Percentiles rank a stretch among this genome's conserved stretches.
phyloP scores from a whole-genome alignment of 2,797 vertebrate genomes.

The Rhabdophis nuchalis region DNA sequence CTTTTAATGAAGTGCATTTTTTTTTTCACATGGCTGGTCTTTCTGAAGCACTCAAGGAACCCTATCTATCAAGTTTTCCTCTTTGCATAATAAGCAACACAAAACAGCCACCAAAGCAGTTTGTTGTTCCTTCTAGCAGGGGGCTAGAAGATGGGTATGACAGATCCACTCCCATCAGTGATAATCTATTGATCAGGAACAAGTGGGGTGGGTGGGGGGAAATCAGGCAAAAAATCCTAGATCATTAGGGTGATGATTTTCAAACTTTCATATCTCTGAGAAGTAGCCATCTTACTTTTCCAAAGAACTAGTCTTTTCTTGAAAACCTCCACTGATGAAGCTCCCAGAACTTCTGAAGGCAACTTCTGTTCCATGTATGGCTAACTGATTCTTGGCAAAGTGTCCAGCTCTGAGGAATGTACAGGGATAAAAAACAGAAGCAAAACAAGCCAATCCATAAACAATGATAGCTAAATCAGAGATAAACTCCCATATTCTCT shows the following conservation, averaged over 20 bases:
- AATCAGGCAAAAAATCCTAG: background rate
- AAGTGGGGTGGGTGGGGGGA: too few relatives aligned
- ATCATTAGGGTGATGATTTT: background rate
- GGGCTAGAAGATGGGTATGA: background rate
- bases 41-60: conserved; percentile 10
- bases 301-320: too few relatives aligned
- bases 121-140: conserved; percentile 10
- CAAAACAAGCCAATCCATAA: background rate
- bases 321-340: too few relatives aligned
- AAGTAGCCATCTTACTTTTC: background rate
- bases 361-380: too few relatives aligned
- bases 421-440: background rate
- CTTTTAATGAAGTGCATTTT: conserved; percentile 18
- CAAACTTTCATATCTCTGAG: background rate
- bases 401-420: background rate
- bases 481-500: background rate
- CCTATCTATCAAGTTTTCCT: background rate
- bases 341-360: too few relatives aligned
- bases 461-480: background rate
- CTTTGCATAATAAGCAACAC: conserved; percentile 10
- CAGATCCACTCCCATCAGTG: conserved; percentile 20
- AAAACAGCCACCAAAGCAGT: conserved; percentile 20
- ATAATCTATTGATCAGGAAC: background rate
- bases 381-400: background rate
- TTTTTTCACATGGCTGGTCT: conserved; percentile 10